These are phyloP conservation scores for Chaetorhynchus papuensis DNA, from an alignment of 2,113 vertebrate species.

Conservation along the genomic window DNA sequence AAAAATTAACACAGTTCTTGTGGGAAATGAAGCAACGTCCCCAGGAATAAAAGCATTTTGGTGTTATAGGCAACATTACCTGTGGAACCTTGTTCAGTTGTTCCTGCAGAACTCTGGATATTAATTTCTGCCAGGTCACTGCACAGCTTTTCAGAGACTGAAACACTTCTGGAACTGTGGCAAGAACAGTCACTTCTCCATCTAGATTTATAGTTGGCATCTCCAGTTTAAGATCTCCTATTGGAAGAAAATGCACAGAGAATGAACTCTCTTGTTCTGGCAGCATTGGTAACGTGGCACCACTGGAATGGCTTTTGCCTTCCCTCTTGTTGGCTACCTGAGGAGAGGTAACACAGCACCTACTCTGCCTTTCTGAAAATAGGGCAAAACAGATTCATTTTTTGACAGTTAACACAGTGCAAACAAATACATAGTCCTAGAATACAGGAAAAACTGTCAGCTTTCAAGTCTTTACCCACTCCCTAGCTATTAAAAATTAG, in stretches of 20 bases:
- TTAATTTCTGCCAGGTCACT: conserved; percentile 84
- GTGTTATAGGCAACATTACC: conserved; percentile 54
- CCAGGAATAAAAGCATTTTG: neutral
- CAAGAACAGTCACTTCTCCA: conserved; percentile 64
- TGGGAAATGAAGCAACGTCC: neutral
- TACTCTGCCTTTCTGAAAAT: neutral
- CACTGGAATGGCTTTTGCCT: neutral
- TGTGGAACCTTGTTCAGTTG: conserved; percentile 81
- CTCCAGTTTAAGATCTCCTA: conserved; percentile 79
- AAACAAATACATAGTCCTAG: neutral
- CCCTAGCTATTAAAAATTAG: neutral
- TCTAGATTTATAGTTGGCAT: conserved; percentile 81
- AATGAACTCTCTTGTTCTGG: neutral
- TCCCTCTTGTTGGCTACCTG: neutral
- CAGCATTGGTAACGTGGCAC: fast-evolving
- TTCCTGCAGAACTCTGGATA: conserved; percentile 76
- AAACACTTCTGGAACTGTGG: conserved; percentile 60
- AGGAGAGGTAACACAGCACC: neutral
- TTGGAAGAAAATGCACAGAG: neutral
- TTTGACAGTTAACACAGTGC: neutral
- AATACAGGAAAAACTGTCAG: neutral
- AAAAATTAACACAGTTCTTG: neutral
- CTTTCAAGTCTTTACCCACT: neutral
- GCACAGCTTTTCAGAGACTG: conserved; percentile 80
- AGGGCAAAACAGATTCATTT: neutral